Percentiles rank a stretch among this genome's conserved stretches.
phyloP scores from a whole-genome alignment of 2,113 vertebrate genomes.

The Toxotes chatareus region DNA sequence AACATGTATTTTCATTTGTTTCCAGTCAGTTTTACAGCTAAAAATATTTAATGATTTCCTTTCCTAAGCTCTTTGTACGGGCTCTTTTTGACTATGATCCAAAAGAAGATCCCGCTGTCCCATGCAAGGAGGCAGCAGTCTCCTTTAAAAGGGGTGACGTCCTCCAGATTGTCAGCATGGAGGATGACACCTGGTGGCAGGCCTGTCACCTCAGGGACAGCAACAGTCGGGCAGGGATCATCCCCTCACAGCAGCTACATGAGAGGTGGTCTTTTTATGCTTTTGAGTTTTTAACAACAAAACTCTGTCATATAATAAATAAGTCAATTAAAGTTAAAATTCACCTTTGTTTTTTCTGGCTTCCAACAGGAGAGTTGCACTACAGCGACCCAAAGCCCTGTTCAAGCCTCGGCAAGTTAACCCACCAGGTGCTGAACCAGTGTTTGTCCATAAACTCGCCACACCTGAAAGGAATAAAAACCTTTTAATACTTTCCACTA shows the following conservation, averaged over 20 bases:
- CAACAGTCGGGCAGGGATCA: constrained; percentile 88
- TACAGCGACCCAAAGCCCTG: constrained; percentile 88
- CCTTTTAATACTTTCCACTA: constrained; percentile 49
- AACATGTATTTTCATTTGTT: constrained; percentile 20
- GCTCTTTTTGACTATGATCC: constrained; percentile 94
- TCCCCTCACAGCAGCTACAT: constrained; percentile 94
- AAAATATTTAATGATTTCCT: constrained; percentile 12
- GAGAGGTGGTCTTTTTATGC: constrained; percentile 86
- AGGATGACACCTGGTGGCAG: constrained; percentile 97
- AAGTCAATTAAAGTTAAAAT: too few relatives aligned
- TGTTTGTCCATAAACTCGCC: constrained; percentile 36
- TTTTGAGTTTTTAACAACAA: neutral
- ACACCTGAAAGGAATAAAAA: constrained; percentile 52
- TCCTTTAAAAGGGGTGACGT: constrained; percentile 92
- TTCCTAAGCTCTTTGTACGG: constrained; percentile 90
- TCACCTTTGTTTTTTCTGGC: constrained; percentile 17
- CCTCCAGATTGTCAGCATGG: constrained; percentile 93
- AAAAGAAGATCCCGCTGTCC: constrained; percentile 90
- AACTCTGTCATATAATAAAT: neutral
- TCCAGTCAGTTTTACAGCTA: constrained; percentile 3
- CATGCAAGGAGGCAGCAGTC: constrained; percentile 93
- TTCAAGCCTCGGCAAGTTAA: constrained; percentile 85
- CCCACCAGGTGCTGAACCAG: constrained; percentile 87
- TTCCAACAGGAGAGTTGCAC: constrained; percentile 89
- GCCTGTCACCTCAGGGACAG: constrained; percentile 86